Evolutionary conservation across 2,113 vertebrate species (phyloP).

Genomic region (Actenoides hombroni): DNA sequence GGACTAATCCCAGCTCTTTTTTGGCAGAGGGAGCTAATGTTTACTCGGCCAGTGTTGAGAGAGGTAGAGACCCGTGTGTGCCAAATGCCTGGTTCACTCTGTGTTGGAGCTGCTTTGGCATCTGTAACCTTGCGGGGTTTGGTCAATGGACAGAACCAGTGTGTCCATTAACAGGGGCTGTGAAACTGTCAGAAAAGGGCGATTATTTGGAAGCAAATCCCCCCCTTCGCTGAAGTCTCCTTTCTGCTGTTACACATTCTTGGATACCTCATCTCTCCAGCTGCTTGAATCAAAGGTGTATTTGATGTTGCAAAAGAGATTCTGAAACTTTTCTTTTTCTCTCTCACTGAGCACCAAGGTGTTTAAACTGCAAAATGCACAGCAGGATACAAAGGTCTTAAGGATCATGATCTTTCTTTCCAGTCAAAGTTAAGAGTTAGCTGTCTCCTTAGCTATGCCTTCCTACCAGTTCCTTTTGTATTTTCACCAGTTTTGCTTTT

Average conservation of each 20-base stretch:
- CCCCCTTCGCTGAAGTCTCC: neutral
- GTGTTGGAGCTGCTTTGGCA: neutral
- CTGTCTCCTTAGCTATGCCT: neutral
- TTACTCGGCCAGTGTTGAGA: neutral
- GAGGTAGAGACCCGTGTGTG: fast-evolving
- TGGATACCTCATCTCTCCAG: neutral
- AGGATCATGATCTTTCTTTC: neutral
- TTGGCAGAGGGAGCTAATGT: neutral
- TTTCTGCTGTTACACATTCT: neutral
- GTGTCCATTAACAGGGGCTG: neutral
- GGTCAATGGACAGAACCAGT: fast-evolving
- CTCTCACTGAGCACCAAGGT: neutral
- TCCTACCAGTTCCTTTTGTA: neutral
- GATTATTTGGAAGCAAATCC: neutral
- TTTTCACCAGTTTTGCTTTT: neutral
- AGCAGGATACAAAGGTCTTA: neutral
- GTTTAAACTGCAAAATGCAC: neutral
- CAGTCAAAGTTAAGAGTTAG: neutral
- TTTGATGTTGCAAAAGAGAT: neutral
- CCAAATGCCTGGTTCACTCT: neutral
- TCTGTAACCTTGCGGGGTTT: neutral
- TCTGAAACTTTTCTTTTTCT: neutral
- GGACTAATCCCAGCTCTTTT: neutral
- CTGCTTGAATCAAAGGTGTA: neutral
- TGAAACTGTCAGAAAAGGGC: neutral